phyloP scores from a whole-genome alignment of 1,140 invertebrate genomes.

The Harpegnathos saltator region DNA sequence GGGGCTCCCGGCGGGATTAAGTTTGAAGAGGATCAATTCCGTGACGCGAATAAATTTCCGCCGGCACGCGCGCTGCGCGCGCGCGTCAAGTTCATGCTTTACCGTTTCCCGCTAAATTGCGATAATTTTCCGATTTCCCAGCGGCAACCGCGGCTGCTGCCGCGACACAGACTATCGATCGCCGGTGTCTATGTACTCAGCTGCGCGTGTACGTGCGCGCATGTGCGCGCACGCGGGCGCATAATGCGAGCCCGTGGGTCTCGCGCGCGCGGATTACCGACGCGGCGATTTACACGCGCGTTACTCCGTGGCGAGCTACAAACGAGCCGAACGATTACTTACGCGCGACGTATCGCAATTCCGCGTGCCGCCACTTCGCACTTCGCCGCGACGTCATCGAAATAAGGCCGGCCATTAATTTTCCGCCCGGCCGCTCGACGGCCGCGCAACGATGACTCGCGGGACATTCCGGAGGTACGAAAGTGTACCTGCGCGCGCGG shows the following conservation, averaged over 20 bases:
- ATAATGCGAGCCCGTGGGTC: background rate
- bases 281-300: conserved; percentile 20
- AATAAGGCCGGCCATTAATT: conserved; percentile 23
- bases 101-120: conserved; percentile 1
- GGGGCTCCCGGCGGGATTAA: background rate
- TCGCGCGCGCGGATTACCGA: conserved; percentile 4
- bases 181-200: background rate
- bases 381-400: background rate
- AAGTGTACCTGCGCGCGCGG: background rate
- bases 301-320: background rate
- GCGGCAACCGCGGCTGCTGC: background rate
- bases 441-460: conserved; percentile 4
- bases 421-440: background rate
- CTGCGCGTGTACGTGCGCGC: background rate
- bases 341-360: conserved; percentile 7
- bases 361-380: background rate
- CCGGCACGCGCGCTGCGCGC: too few relatives aligned
- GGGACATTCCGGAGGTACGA: background rate
- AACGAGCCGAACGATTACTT: conserved; percentile 39
- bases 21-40: background rate
- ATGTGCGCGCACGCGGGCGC: background rate
- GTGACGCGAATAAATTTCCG: background rate
- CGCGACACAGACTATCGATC: background rate
- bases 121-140: conserved; percentile 32
- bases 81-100: background rate